Percentiles rank a stretch among this genome's conserved stretches.
These are phyloP conservation scores for Semnornis frantzii DNA, from an alignment of 2,113 vertebrate genomes.

Conservation along the genomic window DNA sequence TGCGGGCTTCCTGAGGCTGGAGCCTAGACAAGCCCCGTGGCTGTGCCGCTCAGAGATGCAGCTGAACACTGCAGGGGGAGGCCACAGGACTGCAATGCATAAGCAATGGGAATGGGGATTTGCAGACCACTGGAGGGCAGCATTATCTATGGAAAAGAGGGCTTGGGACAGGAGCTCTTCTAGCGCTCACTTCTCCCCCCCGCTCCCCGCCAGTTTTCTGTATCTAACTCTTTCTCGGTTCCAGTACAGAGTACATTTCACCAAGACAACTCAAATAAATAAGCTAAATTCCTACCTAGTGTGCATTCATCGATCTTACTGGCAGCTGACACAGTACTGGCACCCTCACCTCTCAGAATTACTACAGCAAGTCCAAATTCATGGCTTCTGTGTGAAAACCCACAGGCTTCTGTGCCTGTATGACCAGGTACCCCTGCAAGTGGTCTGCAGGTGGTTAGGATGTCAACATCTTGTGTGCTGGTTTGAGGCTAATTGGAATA, in stretches of 20 bases:
- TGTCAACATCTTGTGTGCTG: neutral
- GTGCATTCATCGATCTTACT: neutral
- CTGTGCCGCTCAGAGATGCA: neutral
- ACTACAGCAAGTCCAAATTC: neutral
- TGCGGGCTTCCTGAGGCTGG: neutral
- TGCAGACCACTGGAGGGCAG: constrained; percentile 47
- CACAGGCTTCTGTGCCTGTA: neutral
- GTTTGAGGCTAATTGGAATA: no score
- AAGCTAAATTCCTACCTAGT: neutral
- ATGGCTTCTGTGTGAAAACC: neutral
- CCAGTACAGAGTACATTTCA: neutral
- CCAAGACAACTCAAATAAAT: neutral
- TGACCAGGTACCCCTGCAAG: neutral
- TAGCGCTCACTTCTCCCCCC: rapidly evolving
- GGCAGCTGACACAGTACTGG: neutral
- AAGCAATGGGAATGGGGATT: neutral
- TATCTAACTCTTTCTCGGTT: neutral
- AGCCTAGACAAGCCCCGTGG: neutral
- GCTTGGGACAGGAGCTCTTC: rapidly evolving
- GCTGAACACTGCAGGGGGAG: neutral
- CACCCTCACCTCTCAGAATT: neutral
- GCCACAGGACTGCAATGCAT: no score
- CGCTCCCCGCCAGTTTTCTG: neutral
- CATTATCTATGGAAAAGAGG: constrained; percentile 21
- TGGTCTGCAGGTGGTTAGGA: neutral